Conservation (phyloP, 1,140 invertebrate genomes). For the Saccostrea echinata region DNA sequence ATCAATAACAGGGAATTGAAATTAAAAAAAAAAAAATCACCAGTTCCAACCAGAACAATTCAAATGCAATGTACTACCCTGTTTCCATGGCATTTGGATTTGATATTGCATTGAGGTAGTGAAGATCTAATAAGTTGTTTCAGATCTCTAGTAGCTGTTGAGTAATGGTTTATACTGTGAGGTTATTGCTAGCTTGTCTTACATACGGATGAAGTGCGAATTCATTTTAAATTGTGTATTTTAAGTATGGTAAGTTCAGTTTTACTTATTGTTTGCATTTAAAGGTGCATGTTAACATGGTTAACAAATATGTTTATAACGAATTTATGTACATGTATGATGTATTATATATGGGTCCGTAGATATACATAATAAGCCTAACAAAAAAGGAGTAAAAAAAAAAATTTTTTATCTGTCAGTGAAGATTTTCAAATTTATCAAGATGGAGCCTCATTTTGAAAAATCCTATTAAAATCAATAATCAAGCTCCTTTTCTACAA, state of each 20-base stretch:
- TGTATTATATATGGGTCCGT: too few species aligned
- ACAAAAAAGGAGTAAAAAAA: too few species aligned
- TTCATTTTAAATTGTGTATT: not conserved
- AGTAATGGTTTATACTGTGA: not conserved
- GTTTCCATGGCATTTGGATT: slow-evolving; percentile 7
- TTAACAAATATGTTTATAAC: too few species aligned
- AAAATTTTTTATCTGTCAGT: too few species aligned
- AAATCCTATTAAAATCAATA: too few species aligned
- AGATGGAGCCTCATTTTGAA: too few species aligned
- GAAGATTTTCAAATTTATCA: too few species aligned
- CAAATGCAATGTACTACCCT: not conserved
- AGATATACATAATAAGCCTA: too few species aligned
- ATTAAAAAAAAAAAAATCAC: not conserved
- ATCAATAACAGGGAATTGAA: slow-evolving; percentile 5
- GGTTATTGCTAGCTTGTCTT: not conserved
- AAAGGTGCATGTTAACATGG: too few species aligned
- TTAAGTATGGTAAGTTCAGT: not conserved
- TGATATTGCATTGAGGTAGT: not conserved
- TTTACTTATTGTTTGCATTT: too few species aligned
- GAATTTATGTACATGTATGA: too few species aligned
- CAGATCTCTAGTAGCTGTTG: not conserved
- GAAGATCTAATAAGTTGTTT: not conserved
- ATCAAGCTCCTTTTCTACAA: too few species aligned
- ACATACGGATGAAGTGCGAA: not conserved
- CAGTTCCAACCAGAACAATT: not conserved